Conservation (phyloP, 2,888 invertebrate genomes). For the Rhorus exstirpatorius region DNA sequence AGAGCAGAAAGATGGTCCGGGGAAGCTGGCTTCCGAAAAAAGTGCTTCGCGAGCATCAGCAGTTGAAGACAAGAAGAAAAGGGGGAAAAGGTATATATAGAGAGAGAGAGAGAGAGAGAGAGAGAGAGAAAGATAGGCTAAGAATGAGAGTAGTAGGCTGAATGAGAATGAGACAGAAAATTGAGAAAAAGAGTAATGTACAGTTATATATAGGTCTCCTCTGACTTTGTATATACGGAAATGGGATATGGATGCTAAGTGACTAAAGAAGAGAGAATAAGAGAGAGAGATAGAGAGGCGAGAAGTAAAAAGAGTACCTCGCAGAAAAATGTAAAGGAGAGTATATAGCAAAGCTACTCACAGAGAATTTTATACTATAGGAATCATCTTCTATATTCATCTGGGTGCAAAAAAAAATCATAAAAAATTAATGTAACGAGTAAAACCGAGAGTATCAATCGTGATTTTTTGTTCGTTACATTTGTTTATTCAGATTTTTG, state of each 20-base stretch:
- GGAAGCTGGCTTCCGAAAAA: constrained; percentile 35
- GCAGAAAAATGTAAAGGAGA: constrained; percentile 18
- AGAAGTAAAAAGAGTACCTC: constrained; percentile 8
- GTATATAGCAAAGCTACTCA: background rate
- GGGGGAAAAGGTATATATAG: constrained; percentile 29
- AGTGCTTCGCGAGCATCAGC: constrained; percentile 63
- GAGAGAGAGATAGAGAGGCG: background rate
- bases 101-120: constrained; percentile 34
- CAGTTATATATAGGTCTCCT: constrained; percentile 13
- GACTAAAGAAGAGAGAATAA: background rate
- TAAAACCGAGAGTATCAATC: too few species aligned
- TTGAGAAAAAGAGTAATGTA: constrained; percentile 25
- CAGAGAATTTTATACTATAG: background rate
- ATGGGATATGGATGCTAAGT: background rate
- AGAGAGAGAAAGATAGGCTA: constrained; percentile 28
- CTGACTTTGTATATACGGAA: constrained; percentile 17
- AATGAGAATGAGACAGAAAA: constrained; percentile 52
- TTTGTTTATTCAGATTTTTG: background rate
- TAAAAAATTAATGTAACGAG: too few species aligned
- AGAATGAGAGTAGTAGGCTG: constrained; percentile 53
- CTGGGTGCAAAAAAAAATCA: too few species aligned
- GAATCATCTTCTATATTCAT: background rate
- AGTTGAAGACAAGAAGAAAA: constrained; percentile 62
- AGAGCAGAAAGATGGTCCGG: constrained; percentile 36
- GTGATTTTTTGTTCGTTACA: background rate